A percentile compares a stretch with the other conserved stretches of the same genome.
Conservation (phyloP, 2,888 invertebrate species). For the Cinara cedri region DNA sequence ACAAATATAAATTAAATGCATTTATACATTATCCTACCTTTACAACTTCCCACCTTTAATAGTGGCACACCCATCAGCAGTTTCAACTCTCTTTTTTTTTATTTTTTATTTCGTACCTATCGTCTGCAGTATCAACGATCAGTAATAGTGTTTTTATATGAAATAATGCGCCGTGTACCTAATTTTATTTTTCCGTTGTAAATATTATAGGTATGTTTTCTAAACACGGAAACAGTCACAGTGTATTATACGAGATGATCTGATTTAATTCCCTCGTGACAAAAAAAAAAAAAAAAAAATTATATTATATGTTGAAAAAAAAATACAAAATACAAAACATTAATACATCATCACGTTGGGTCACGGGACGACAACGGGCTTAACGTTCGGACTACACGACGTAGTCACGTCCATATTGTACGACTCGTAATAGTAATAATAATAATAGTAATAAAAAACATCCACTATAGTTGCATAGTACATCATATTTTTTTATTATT, state of each 20-base stretch:
- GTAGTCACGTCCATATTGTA: slow-evolving; percentile 35
- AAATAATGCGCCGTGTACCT: too few species aligned
- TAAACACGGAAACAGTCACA: neutral
- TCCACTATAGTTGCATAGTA: neutral
- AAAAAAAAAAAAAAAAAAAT: neutral
- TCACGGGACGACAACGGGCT: slow-evolving; percentile 4
- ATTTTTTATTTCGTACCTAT: neutral
- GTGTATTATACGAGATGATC: neutral
- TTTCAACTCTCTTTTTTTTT: too few species aligned
- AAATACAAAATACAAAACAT: slow-evolving; percentile 14
- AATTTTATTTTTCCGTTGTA: neutral
- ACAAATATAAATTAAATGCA: too few species aligned
- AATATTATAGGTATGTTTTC: neutral
- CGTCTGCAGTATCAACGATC: neutral
- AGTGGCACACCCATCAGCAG: too few species aligned
- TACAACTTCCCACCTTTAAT: too few species aligned
- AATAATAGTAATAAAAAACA: slow-evolving; percentile 3
- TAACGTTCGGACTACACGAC: slow-evolving; percentile 13
- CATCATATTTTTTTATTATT: slow-evolving; percentile 2
- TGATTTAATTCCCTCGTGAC: slow-evolving; percentile 40
- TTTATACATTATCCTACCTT: too few species aligned
- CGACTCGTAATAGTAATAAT: neutral
- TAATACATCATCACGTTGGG: neutral
- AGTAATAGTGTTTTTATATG: too few species aligned
- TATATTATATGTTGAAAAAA: slow-evolving; percentile 16